Conservation (phyloP, 1,140 invertebrate genomes). For the Delia radicum region DNA sequence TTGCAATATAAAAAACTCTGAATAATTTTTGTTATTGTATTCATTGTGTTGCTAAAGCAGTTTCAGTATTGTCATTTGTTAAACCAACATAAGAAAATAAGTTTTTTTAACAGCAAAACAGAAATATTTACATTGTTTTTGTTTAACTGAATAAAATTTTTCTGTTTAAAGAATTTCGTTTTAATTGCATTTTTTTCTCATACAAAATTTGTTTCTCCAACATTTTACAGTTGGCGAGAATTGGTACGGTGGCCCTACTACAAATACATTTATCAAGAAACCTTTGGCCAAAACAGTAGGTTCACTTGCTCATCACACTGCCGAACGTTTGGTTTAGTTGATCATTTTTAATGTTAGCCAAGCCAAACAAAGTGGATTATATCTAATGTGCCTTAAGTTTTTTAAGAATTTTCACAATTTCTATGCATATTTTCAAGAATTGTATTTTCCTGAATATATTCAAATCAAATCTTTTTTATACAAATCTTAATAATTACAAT, state of each 20-base stretch:
- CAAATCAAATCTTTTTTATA: neutral
- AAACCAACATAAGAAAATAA: neutral
- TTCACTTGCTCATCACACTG: constrained; percentile 42
- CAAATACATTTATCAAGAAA: constrained; percentile 2
- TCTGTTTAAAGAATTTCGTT: constrained; percentile 12
- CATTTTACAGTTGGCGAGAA: constrained; percentile 26
- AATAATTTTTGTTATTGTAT: constrained; percentile 16
- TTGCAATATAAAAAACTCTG: neutral
- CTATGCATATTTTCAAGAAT: neutral
- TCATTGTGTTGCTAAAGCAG: constrained; percentile 18
- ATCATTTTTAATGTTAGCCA: too few relatives aligned
- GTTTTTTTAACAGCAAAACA: constrained; percentile 17
- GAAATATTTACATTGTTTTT: constrained; percentile 9
- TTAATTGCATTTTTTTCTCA: neutral
- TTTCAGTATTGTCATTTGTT: neutral
- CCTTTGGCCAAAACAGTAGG: constrained; percentile 31
- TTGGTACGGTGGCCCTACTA: constrained; percentile 24
- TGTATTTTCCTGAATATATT: too few relatives aligned
- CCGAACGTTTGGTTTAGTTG: constrained; percentile 37
- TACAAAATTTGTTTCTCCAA: constrained; percentile 12
- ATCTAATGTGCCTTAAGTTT: neutral
- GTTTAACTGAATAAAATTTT: constrained; percentile 8
- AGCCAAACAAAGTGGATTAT: neutral
- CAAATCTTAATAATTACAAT: neutral
- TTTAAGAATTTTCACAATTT: neutral